Conservation (phyloP, 2,113 vertebrate genomes). For the Cygnus buccinator region DNA sequence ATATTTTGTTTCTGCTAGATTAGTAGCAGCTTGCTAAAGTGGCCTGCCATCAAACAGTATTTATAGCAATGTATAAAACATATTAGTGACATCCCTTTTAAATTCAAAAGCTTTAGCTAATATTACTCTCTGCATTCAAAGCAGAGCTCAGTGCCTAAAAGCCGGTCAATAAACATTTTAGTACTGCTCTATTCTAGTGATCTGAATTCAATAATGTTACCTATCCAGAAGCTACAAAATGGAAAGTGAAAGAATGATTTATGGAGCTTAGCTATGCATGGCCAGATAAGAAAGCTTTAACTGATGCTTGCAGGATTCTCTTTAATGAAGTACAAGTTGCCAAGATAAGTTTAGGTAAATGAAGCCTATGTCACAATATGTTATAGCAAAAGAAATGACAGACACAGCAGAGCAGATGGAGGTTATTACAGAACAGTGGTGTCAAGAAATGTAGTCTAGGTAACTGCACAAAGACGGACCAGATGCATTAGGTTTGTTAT, state of each 20-base stretch:
- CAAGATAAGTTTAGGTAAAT: constrained; percentile 84
- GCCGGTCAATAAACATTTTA: constrained; percentile 81
- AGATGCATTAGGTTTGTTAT: constrained; percentile 74
- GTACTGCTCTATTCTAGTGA: constrained; percentile 74
- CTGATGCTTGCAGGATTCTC: constrained; percentile 80
- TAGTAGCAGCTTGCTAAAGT: constrained; percentile 52
- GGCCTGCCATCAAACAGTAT: constrained; percentile 52
- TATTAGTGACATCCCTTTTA: constrained; percentile 68
- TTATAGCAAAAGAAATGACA: constrained; percentile 80
- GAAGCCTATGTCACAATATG: constrained; percentile 82
- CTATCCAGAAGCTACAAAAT: constrained; percentile 78
- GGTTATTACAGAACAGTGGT: constrained; percentile 77
- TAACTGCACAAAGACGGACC: constrained; percentile 75
- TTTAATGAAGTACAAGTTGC: constrained; percentile 85
- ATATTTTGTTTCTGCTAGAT: constrained; percentile 42
- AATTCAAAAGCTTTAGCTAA: constrained; percentile 72
- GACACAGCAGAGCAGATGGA: constrained; percentile 78
- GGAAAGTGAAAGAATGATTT: constrained; percentile 84
- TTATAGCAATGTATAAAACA: constrained; percentile 61
- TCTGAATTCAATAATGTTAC: constrained; percentile 83
- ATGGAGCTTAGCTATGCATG: constrained; percentile 81
- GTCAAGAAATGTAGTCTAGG: constrained; percentile 78
- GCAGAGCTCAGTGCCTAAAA: constrained; percentile 71
- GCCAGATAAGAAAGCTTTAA: constrained; percentile 82
- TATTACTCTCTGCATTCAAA: constrained; percentile 69